These are phyloP conservation scores for Peromyscus californicus DNA, from an alignment of 2,113 vertebrate genomes.

Conservation along the genomic window DNA sequence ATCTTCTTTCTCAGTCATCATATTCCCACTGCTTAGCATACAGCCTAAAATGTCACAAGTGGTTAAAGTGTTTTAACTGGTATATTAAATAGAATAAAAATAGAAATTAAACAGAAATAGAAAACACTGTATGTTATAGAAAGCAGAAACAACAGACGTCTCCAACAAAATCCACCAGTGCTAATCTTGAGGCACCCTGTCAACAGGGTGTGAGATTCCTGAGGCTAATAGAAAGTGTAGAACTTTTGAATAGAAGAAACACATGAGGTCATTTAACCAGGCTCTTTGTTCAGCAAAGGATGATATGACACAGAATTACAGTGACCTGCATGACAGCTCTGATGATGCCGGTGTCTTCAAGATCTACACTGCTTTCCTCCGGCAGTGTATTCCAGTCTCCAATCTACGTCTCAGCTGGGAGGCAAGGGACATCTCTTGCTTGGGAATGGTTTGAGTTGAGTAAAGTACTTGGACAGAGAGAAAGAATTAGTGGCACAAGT, in stretches of 20 bases:
- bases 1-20: not conserved
- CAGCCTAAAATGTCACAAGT: not conserved
- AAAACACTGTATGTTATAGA: not conserved
- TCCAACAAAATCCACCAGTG: not conserved
- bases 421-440: constrained; percentile 71
- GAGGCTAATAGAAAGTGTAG: not conserved
- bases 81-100: not conserved
- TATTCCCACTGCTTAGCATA: not conserved
- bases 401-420: constrained; percentile 77
- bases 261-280: not conserved
- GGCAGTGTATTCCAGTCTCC: constrained; percentile 4
- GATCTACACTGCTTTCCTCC: not conserved
- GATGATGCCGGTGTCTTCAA: not conserved
- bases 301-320: not conserved
- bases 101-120: not conserved
- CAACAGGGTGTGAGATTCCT: constrained; percentile 65
- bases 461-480: constrained; percentile 85
- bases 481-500: constrained; percentile 83
- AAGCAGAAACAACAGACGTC: not conserved
- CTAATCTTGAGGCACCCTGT: not conserved
- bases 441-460: constrained; percentile 79
- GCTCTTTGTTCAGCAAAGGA: constrained; percentile 12
- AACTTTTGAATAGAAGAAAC: constrained; percentile 19
- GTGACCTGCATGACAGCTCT: not conserved
- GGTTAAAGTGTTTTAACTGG: not conserved